Evolutionary conservation across 2,888 invertebrate genomes (phyloP).

Genomic region (Trichopria drosophilae): DNA sequence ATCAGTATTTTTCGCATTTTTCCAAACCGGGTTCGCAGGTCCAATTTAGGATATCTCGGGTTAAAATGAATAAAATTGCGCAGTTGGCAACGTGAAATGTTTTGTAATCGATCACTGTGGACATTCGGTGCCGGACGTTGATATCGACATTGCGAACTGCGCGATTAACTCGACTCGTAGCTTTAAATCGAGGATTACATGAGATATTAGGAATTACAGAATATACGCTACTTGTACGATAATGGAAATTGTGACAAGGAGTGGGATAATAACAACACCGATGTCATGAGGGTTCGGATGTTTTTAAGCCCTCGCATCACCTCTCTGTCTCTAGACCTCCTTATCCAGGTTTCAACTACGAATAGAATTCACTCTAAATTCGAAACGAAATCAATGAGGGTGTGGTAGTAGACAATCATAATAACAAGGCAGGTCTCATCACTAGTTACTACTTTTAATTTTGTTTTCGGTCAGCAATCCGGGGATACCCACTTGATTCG

Average conservation of each 20-base stretch:
- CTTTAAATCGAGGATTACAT: no score
- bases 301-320: slow-evolving; percentile 25
- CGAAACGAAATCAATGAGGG: slow-evolving; percentile 50
- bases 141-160: no score
- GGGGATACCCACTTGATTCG: slow-evolving; percentile 2
- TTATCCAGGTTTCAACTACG: slow-evolving; percentile 45
- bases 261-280: slow-evolving; percentile 2
- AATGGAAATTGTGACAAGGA: slow-evolving; percentile 1
- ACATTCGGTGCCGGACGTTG: no score
- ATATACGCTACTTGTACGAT: no score
- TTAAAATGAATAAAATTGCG: no score
- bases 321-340: slow-evolving; percentile 17
- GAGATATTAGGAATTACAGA: no score
- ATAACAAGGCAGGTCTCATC: slow-evolving; percentile 7
- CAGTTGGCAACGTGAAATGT: no score
- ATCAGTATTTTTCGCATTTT: no score
- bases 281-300: slow-evolving; percentile 4
- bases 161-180: no score
- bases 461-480: slow-evolving; percentile 4
- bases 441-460: background rate
- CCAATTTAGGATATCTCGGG: no score
- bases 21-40: no score
- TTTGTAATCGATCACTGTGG: no score
- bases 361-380: slow-evolving; percentile 56
- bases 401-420: slow-evolving; percentile 19